Evolutionary conservation across 2,888 invertebrate species (phyloP), one percentile per base, ranked within the genome.

Genomic region (Holacanthella duospinosa): DNA sequence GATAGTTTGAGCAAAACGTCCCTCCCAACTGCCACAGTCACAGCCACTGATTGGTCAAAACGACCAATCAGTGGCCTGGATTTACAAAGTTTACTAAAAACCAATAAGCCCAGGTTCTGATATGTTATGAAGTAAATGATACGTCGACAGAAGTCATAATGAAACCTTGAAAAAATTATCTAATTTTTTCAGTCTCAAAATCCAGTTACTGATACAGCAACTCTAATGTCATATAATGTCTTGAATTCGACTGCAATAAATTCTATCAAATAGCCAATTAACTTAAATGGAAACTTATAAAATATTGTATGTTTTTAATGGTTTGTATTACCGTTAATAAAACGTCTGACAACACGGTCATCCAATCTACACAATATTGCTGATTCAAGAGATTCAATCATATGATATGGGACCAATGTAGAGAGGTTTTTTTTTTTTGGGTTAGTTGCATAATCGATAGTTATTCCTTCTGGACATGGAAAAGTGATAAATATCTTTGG

Each of bases 181-280:
- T 75, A 86, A 87, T 75, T 87, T 87, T 74, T 84, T 81, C 77
- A 86, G 78, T 70, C 82, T 80, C 48, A 84, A 77, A 55, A 87
- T 81, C 66, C 82, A 82, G 74, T 85, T 83, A 59, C 81, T 80
- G 43, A 79, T 82, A 73, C 84, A 84, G 2, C n/a, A n/a, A n/a
- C n/a, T n/a, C n/a, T n/a, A n/a, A n/a, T n/a, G n/a, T n/a, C n/a
- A n/a, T n/a, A n/a, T n/a, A n/a, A n/a, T n/a, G n/a, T 80, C 75
- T 84, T 88, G 12, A 87, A 75, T 64, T 78, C 80, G 74, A 87
- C 85, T 76, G 87, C 88, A 75, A 88, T 88, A 0, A 88, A 82
- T 73, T 87, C 87, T 36, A 89, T 77, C 76, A 84, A 84, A 75
- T 82, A 84, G 0, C 88, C 88, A 74, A 84, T 83, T 68, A 84